Evolutionary conservation across 2,888 invertebrate genomes (phyloP).

Genomic region (Deilephila elpenor): DNA sequence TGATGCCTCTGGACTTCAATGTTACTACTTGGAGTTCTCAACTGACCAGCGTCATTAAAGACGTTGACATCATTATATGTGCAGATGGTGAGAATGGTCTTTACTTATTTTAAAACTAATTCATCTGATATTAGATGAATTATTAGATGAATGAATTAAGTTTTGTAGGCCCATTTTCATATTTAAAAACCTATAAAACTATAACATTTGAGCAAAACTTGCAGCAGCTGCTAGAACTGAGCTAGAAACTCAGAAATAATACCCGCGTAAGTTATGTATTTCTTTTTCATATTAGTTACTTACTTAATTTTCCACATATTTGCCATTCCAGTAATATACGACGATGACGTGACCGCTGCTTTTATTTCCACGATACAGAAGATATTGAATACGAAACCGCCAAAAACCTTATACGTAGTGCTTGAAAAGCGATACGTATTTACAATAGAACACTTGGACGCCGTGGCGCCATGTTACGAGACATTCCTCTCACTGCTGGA

Average conservation of each 20-base stretch:
- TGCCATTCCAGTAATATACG: conserved; percentile 90
- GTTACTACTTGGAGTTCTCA: conserved; percentile 82
- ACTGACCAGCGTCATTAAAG: conserved; percentile 82
- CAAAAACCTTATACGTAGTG: conserved; percentile 89
- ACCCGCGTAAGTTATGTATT: neutral
- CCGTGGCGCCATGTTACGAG: conserved; percentile 94
- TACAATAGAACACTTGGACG: conserved; percentile 90
- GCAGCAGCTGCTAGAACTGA: no score
- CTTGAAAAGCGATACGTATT: conserved; percentile 95
- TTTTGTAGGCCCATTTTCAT: neutral
- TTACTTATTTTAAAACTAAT: neutral
- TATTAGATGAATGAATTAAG: no score
- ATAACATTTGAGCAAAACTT: no score
- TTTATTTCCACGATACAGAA: conserved; percentile 89
- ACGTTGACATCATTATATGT: conserved; percentile 88
- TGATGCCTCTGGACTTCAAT: conserved; percentile 89
- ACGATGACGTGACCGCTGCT: conserved; percentile 91
- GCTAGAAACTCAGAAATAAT: no score
- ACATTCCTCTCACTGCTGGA: conserved; percentile 88
- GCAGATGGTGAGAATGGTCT: conserved; percentile 89
- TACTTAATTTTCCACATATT: neutral
- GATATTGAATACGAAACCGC: conserved; percentile 84
- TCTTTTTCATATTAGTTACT: no score
- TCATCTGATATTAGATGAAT: no score
- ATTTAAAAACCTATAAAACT: neutral